Evolutionary conservation across 2,888 invertebrate genomes (phyloP).

Genomic region (Trissolcus brochymenae): DNA sequence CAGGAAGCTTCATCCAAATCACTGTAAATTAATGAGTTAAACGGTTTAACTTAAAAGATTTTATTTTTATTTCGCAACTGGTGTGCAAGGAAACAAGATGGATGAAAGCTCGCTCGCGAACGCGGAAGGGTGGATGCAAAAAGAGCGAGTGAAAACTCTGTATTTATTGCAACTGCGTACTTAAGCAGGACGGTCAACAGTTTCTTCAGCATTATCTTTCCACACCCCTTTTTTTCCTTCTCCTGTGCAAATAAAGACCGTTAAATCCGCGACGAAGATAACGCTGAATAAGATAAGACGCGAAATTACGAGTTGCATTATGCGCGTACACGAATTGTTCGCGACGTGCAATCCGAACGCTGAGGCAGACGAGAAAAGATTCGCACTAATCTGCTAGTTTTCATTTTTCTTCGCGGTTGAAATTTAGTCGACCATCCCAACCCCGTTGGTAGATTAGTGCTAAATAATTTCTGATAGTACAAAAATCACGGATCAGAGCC

Average conservation of each 20-base stretch:
- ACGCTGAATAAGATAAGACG: slow-evolving; percentile 58
- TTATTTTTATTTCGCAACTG: slow-evolving; percentile 45
- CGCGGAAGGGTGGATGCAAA: background rate
- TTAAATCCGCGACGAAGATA: slow-evolving; percentile 56
- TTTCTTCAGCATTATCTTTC: slow-evolving; percentile 56
- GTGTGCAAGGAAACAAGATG: slow-evolving; percentile 19
- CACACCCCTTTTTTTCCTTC: slow-evolving; percentile 48
- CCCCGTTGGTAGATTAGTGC: slow-evolving; percentile 44
- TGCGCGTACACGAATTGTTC: slow-evolving; percentile 64
- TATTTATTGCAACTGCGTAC: slow-evolving; percentile 52
- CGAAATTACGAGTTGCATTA: slow-evolving; percentile 63
- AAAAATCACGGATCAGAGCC: background rate
- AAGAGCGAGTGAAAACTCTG: slow-evolving; percentile 39
- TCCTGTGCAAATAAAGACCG: slow-evolving; percentile 52
- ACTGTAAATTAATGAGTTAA: slow-evolving; percentile 35
- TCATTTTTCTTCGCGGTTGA: slow-evolving; percentile 41
- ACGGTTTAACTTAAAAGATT: slow-evolving; percentile 35
- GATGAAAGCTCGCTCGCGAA: background rate
- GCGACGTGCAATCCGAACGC: slow-evolving; percentile 62
- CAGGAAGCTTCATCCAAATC: slow-evolving; percentile 26
- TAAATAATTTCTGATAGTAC: slow-evolving; percentile 55
- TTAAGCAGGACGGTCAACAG: slow-evolving; percentile 55
- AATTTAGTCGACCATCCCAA: too few species aligned
- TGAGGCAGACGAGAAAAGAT: slow-evolving; percentile 60
- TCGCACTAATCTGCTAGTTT: slow-evolving; percentile 30